Evolutionary conservation across 2,797 vertebrate genomes (phyloP), one percentile per base, ranked within the genome.

Genomic region (Chiroxiphia lanceolata): DNA sequence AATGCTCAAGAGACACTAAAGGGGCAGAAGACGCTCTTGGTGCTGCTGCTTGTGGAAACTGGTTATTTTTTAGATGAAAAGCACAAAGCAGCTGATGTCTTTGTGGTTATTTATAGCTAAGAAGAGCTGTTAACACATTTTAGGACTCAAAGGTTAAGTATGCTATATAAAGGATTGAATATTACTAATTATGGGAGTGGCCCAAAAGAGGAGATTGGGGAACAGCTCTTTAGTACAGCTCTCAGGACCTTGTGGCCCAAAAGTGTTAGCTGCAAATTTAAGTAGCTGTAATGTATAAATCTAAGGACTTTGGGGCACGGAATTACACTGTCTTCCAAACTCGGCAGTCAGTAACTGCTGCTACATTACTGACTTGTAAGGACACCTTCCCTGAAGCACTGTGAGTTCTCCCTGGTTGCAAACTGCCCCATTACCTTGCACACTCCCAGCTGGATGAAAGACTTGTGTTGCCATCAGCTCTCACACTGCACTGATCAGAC

Each of bases 391-490:
- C 44, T 29, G 68, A 51, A 77, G 31, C 20, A 25, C 9, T 9
- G 10, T 6, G 48, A 51, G 13, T n/a, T 89, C 44, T 72, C 14
- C 18, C 29, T 4, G 0, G 6, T 25, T 87, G 54, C 59, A 78
- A 1, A 40, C 70, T 23, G 10, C 2, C 3, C 61, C 3, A 0
- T 36, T 48, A 33, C 20, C 22, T 23, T 38, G 42, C 29, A 42
- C 18, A 3, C 9, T 61, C 47, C 51, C 47, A 69, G n/a, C 45
- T 40, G 72, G 56, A 77, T 44, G 3, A 60, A 54, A 7, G 1
- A 42, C n/a, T 42, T 34, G 18, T 19, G 61, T 11, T 26, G 17
- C 74, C 50, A 38, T 54, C 67, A 71, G 44, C 61, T 71, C 27
- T 72, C 53, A 22, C 25, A 4, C 36, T n/a, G 25, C 10, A 54